Evolutionary conservation across 2,113 vertebrate genomes (phyloP).

Genomic region (Leptobrachium ailaonicum): DNA sequence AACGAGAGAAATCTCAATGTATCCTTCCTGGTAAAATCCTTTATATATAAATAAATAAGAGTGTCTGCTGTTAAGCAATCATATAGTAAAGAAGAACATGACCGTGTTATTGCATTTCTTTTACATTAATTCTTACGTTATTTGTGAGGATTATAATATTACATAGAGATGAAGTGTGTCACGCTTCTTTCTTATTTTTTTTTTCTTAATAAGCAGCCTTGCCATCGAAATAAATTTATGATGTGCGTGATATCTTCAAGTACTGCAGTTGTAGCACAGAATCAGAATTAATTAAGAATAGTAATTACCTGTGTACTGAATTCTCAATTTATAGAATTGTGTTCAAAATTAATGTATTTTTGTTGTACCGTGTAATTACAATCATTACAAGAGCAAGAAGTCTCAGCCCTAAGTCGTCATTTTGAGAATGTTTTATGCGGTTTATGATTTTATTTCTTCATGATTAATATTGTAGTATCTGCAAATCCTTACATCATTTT

Average conservation of each 20-base stretch:
- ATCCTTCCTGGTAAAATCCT: too few relatives aligned
- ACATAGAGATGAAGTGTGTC: too few relatives aligned
- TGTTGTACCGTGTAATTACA: conserved; percentile 63
- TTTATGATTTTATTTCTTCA: conserved; percentile 12
- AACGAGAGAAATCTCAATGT: too few relatives aligned
- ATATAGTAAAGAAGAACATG: too few relatives aligned
- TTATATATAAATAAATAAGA: too few relatives aligned
- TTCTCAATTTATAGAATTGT: conserved; percentile 29
- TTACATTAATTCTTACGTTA: not conserved
- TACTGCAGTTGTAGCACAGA: not conserved
- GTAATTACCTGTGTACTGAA: conserved; percentile 14
- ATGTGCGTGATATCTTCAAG: not conserved
- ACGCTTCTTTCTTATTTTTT: too few relatives aligned
- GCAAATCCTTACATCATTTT: too few relatives aligned
- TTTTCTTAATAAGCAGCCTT: too few relatives aligned
- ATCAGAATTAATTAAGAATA: not conserved
- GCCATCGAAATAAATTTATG: not conserved
- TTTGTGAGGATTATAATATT: too few relatives aligned
- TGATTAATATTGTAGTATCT: too few relatives aligned
- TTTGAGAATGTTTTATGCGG: not conserved
- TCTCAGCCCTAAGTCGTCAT: conserved; percentile 47
- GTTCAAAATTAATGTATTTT: conserved; percentile 58
- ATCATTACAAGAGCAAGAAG: conserved; percentile 59
- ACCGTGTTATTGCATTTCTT: too few relatives aligned
- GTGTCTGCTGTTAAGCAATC: too few relatives aligned